Base-by-base conservation (phyloP, 2,797 vertebrate species). In the Etheostoma nigrum region DNA sequence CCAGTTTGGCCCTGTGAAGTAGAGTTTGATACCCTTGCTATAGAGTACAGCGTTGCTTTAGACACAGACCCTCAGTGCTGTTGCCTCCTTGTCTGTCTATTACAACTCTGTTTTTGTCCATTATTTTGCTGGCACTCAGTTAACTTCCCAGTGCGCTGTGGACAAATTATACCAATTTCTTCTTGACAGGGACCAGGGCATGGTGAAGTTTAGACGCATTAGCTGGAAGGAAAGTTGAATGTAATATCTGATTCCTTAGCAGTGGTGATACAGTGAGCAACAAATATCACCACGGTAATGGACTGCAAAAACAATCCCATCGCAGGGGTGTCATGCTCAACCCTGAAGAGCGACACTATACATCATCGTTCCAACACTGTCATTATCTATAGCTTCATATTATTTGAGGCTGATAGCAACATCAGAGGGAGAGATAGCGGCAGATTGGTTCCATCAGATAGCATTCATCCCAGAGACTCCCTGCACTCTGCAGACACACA, bases 371-470 rank as follows among this genome's bases (percentile, higher is more conserved):
- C 23, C 33, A 8, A 51, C 57, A 44, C 64, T 71, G 80, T 44
- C 63, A 49, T 88, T 85, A 85, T 75, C 76, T 84, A 86, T 84
- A 60, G 64, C 62, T 76, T 76, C 63, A 67, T 64, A 84, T 78
- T 67, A 82, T 84, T 82, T 72, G 30, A 76, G 60, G 47, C 71
- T 82, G 76, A 86, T 86, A 85, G 85, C 58, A 55, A 72, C 53
- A 69, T 65, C 49, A 71, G 25, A 74, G 64, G 58, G 59, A 78
- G 59, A 78, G 57, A 72, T 72, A 79, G 75, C 47, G 59, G 25
- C 55, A 70, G 69, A 78, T 75, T 68, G 60, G 74, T 74, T 55
- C 73, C 70, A 88, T 87, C 83, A 84, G 81, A 90, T 84, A 83
- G 74, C 79, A 74, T 73, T 77, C 82, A 69, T 72, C 54, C 54